Conservation (phyloP, 2,797 vertebrate genomes). For the Labeo calbasu region DNA sequence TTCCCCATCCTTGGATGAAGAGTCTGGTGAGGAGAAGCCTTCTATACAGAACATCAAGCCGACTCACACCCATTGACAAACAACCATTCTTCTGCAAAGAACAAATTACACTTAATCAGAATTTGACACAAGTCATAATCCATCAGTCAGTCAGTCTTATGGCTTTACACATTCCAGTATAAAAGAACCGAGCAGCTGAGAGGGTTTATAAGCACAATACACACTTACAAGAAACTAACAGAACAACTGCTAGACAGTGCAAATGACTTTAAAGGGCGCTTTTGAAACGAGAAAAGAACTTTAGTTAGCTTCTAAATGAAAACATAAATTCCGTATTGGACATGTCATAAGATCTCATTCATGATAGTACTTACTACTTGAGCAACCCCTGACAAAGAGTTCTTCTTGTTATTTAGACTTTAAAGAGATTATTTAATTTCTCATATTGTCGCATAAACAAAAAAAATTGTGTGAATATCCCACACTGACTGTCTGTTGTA, state of each 20-base stretch:
- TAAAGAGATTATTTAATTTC: background rate
- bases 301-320: background rate
- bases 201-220: background rate
- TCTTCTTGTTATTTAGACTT: background rate
- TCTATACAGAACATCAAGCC: slow-evolving; percentile 94
- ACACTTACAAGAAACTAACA: background rate
- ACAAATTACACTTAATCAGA: background rate
- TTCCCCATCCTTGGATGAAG: slow-evolving; percentile 98
- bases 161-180: slow-evolving; percentile 6
- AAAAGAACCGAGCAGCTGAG: background rate
- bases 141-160: background rate
- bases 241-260: background rate
- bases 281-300: background rate
- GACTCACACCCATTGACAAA: slow-evolving; percentile 89
- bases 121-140: background rate
- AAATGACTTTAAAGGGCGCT: background rate
- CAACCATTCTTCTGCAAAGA: slow-evolving; percentile 46
- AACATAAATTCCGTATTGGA: too few relatives aligned
- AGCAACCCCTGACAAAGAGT: background rate
- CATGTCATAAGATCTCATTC: background rate
- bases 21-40: slow-evolving; percentile 95
- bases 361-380: background rate
- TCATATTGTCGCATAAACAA: background rate
- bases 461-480: background rate
- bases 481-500: background rate